Evolutionary conservation across 1,140 invertebrate genomes (phyloP).

Genomic region (Anastrepha obliqua): DNA sequence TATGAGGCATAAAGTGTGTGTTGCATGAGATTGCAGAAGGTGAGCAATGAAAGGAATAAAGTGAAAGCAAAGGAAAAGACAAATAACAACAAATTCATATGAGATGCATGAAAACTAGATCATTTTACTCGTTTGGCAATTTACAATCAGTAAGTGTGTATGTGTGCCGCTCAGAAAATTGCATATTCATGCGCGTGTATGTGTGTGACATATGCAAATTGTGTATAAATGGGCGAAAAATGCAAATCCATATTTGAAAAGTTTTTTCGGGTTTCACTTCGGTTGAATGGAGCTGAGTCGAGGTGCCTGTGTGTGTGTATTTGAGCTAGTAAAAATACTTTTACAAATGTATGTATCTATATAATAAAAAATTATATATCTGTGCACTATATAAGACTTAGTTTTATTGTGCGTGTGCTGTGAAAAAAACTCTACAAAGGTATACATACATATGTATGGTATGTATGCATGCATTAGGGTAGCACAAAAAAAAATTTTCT

Average conservation of each 20-base stretch:
- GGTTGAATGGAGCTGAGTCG: background rate
- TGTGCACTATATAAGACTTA: background rate
- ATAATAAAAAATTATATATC: too few relatives aligned
- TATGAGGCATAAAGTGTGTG: background rate
- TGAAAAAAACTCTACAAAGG: background rate
- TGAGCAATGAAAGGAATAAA: slow-evolving; percentile 20
- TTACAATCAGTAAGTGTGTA: background rate
- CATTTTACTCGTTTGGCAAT: slow-evolving; percentile 43
- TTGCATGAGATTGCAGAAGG: background rate
- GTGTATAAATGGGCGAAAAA: slow-evolving; percentile 51
- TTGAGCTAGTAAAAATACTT: too few relatives aligned
- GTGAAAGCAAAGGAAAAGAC: background rate
- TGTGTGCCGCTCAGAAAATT: background rate
- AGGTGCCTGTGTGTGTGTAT: background rate
- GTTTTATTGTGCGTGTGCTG: background rate
- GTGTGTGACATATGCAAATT: slow-evolving; percentile 45
- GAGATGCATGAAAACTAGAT: slow-evolving; percentile 34
- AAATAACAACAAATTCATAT: background rate
- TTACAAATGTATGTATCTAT: too few relatives aligned
- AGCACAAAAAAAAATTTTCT: too few relatives aligned
- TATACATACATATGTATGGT: background rate
- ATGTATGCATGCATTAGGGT: too few relatives aligned
- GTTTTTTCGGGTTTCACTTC: slow-evolving; percentile 34
- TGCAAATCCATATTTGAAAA: slow-evolving; percentile 45
- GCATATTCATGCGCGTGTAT: background rate